Base-by-base conservation (phyloP, 2,113 vertebrate species). In the Protobothrops mucrosquamatus region DNA sequence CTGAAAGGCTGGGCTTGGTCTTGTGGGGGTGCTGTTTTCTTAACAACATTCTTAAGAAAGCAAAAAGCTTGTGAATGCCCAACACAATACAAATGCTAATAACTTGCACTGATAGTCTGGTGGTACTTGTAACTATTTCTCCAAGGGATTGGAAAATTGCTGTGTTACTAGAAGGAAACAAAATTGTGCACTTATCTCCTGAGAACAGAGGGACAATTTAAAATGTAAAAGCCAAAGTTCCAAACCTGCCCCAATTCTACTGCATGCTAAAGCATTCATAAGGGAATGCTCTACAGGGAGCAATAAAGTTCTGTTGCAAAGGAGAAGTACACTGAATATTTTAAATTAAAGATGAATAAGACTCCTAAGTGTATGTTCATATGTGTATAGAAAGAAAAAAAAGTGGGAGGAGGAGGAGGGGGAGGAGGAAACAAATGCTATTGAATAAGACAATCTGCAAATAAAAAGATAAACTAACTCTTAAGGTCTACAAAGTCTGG, bases 161-260 rank as follows among this genome's bases (percentile, higher is more conserved):
- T 87, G 90, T 46, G 64, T 85, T 89, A 89, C 14, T 90, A 91
- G 54, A 95, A 96, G 22, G 94, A 93, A 85, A 91, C 20, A 92
- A 15, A 95, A 93, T 89, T 1, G 2, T 64, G 52, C 90, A 94
- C 93, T 46, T 85, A 91, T 93, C 88, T 56, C 86, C 92, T 89
- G 93, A 88, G 92, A 96, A 85, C 86, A 95, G 91, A 94, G 69
- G 92, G 85, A 2, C 48, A 89, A 59, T 94, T 85, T 34, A 92
- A 95, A 93, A 61, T 51, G 95, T 89, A 81, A 94, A 94, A 89
- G 89, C 69, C 57, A 91, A 61, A 59, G 46, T 48, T 88, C 69
- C 46, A 92, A 93, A 81, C 34, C 20, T 88, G 51, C 56, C 48
- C 69, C 87, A 90, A 89, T 93, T 93, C 90, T 26, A 61, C 20